These are phyloP conservation scores for Brachyhypopomus gauderio DNA, from an alignment of 2,113 vertebrate genomes.

Conservation along the genomic window DNA sequence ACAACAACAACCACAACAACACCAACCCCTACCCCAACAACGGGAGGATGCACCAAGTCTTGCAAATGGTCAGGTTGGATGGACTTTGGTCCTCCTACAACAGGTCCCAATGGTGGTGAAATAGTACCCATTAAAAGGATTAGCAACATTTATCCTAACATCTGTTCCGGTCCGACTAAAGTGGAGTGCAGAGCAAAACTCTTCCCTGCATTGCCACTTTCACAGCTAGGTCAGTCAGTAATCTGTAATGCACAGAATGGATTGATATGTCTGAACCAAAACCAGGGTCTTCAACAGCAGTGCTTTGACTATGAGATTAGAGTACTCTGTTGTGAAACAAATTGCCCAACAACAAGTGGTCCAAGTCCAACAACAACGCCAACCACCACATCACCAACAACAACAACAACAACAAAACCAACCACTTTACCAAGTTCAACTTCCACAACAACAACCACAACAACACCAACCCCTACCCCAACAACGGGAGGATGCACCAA, in stretches of 20 bases:
- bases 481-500: neutral
- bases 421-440: neutral
- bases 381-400: too few relatives aligned
- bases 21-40: neutral
- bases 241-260: conserved; percentile 47
- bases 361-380: too few relatives aligned
- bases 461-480: neutral
- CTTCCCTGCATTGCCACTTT: neutral
- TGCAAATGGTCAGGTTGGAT: conserved; percentile 47
- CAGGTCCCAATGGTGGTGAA: conserved; percentile 53
- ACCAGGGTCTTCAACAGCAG: conserved; percentile 55
- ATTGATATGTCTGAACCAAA: conserved; percentile 62
- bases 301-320: conserved; percentile 66
- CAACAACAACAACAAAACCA: neutral
- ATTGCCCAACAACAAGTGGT: conserved; percentile 42
- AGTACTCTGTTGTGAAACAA: conserved; percentile 56
- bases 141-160: neutral
- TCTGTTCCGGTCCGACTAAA: conserved; percentile 30
- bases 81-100: conserved; percentile 44
- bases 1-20: neutral
- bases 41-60: neutral
- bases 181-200: conserved; percentile 54
- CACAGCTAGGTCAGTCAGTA: conserved; percentile 59
- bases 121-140: conserved; percentile 44
- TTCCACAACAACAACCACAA: conserved; percentile 1